These are phyloP conservation scores for Nesometra sesokonis DNA, from an alignment of 35 echinoderm and acorn worm genomes.

Conservation along the genomic window DNA sequence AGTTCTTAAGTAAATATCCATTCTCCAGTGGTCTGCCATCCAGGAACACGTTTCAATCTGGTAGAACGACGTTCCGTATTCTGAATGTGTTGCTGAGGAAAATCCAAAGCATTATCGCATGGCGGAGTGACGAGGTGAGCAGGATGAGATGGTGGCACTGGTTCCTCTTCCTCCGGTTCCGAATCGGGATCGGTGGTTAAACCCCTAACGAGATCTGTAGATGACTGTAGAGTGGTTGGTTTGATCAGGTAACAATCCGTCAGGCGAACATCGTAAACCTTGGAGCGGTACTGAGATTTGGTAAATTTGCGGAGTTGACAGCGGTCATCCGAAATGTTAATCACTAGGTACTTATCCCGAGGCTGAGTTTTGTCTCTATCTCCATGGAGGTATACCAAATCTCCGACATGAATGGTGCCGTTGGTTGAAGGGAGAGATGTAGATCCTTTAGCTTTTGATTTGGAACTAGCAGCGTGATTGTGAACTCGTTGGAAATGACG, in stretches of 20 bases:
- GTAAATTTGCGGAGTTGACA: conserved; percentile 8
- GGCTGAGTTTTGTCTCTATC: conserved; percentile 1
- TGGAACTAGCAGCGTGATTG: conserved; percentile 8
- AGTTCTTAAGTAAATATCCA: no score
- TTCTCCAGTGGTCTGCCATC: not conserved
- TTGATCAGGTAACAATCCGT: not conserved
- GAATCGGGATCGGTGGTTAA: no score
- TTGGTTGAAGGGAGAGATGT: not conserved
- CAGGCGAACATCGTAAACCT: conserved; percentile 1
- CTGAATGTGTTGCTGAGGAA: not conserved
- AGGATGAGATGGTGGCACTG: no score
- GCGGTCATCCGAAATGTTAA: not conserved
- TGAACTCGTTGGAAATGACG: not conserved
- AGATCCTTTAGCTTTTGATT: not conserved
- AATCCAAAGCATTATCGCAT: no score
- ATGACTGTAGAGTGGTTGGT: not conserved
- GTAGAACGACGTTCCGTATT: not conserved
- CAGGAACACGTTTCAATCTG: not conserved
- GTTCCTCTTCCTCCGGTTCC: no score
- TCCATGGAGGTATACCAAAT: not conserved
- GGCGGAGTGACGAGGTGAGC: no score
- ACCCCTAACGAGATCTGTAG: no score
- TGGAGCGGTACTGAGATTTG: conserved; percentile 8
- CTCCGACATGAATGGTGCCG: not conserved
- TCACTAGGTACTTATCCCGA: conserved; percentile 4